Evolutionary conservation across 2,888 invertebrate genomes (phyloP).

Genomic region (Macrosiphum euphorbiae): DNA sequence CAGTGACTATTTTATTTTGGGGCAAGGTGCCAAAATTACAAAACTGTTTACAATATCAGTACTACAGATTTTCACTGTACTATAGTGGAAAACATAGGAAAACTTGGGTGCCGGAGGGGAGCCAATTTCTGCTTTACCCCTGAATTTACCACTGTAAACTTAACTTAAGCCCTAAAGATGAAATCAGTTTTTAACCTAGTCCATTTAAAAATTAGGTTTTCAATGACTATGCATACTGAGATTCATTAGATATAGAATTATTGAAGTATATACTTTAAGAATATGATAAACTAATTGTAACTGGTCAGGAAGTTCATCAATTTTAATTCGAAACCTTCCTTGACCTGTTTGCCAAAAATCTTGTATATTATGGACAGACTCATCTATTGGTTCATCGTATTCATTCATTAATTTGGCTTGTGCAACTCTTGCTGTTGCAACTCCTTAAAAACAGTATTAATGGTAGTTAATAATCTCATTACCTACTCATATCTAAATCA

Average conservation of each 20-base stretch:
- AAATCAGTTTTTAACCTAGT: neutral
- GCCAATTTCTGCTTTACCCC: too few species aligned
- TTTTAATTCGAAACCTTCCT: constrained; percentile 91
- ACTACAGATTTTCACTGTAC: too few species aligned
- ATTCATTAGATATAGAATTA: constrained; percentile 7
- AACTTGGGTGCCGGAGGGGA: too few species aligned
- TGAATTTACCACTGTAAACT: too few species aligned
- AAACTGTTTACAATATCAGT: too few species aligned
- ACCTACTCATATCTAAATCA: too few species aligned
- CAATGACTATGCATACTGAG: neutral
- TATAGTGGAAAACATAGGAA: too few species aligned
- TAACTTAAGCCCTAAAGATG: neutral
- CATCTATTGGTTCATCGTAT: constrained; percentile 80
- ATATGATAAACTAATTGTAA: constrained; percentile 94
- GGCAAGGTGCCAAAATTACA: too few species aligned
- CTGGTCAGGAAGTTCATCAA: constrained; percentile 91
- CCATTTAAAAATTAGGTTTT: neutral
- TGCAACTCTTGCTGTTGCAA: constrained; percentile 81
- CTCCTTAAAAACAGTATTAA: constrained; percentile 71
- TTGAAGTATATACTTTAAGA: constrained; percentile 76
- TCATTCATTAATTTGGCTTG: constrained; percentile 83
- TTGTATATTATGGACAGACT: constrained; percentile 81
- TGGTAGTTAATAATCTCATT: neutral
- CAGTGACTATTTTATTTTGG: too few species aligned
- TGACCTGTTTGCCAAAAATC: constrained; percentile 95